phyloP scores from a whole-genome alignment of 2,888 invertebrate species.

The Drosophila anceps region DNA sequence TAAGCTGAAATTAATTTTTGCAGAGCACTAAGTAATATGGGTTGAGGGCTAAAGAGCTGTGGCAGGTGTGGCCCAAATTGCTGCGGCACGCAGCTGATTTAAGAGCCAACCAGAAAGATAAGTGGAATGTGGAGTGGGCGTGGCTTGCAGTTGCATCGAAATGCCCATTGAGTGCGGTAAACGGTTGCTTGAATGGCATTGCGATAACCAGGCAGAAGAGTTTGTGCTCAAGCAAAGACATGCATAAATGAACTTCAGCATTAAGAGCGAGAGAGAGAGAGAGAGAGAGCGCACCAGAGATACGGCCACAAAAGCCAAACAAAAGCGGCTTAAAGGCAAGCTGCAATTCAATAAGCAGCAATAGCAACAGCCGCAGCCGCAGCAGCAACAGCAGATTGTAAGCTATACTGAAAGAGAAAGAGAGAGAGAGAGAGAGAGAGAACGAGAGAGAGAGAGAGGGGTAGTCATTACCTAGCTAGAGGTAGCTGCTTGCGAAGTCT shows the following conservation, averaged over 20 bases:
- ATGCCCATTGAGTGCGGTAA: conserved; percentile 42
- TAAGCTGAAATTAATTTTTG: conserved; percentile 57
- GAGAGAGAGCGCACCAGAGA: background rate
- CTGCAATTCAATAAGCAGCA: conserved; percentile 34
- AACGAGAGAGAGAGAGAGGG: background rate
- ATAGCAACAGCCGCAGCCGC: conserved; percentile 4
- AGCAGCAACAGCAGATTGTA: conserved; percentile 5
- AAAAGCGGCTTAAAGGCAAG: conserved; percentile 11
- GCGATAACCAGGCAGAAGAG: conserved; percentile 22
- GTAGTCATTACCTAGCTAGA: conserved; percentile 11
- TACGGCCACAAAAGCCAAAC: conserved; percentile 32
- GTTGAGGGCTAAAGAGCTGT: conserved; percentile 5
- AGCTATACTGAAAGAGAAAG: background rate
- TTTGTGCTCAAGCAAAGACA: conserved; percentile 41
- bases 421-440: background rate
- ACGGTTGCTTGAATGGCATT: conserved; percentile 33
- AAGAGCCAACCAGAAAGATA: conserved; percentile 21
- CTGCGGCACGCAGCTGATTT: conserved; percentile 26
- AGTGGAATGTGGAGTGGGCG: too few relatives aligned
- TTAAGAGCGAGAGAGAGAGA: background rate
- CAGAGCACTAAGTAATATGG: conserved; percentile 42
- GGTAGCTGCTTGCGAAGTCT: background rate
- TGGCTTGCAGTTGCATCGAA: conserved; percentile 28
- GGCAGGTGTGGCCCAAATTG: background rate
- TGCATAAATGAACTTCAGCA: conserved; percentile 43